Percentiles rank a stretch among this genome's conserved stretches.
These are phyloP conservation scores for Baryphthengus martii DNA, from an alignment of 2,113 vertebrate genomes.

Conservation along the genomic window DNA sequence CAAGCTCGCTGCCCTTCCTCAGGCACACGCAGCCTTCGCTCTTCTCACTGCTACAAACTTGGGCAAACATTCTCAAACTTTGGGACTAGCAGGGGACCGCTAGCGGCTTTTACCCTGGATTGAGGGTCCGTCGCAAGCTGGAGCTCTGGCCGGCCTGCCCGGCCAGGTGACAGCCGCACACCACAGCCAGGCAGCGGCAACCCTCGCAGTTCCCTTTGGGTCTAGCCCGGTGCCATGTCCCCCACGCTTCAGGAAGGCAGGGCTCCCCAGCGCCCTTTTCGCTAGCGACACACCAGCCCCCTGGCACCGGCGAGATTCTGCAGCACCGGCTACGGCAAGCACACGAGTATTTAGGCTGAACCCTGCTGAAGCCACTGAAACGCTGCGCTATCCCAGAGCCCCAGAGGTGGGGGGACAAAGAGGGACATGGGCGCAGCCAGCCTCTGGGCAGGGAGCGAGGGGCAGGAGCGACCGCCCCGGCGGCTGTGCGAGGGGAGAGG, in stretches of 20 bases:
- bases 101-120: fast-evolving
- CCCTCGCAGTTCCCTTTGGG: background rate
- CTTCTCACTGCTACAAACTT: fast-evolving
- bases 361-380: background rate
- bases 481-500: no score
- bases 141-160: background rate
- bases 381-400: fast-evolving
- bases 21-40: background rate
- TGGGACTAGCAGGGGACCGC: fast-evolving
- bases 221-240: fast-evolving
- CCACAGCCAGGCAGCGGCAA: background rate
- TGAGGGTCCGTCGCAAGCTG: fast-evolving
- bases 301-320: background rate
- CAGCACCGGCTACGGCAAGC: fast-evolving
- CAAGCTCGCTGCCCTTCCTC: background rate
- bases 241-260: background rate
- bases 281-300: no score
- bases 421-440: background rate
- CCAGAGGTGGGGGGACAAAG: fast-evolving
- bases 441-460: background rate
- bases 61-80: background rate
- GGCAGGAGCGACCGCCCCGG: background rate
- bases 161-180: background rate
- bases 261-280: background rate
- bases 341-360: fast-evolving